Percentiles rank a stretch among this genome's conserved stretches.
Conservation (phyloP, 1,140 invertebrate genomes). For the Drosophila auraria region DNA sequence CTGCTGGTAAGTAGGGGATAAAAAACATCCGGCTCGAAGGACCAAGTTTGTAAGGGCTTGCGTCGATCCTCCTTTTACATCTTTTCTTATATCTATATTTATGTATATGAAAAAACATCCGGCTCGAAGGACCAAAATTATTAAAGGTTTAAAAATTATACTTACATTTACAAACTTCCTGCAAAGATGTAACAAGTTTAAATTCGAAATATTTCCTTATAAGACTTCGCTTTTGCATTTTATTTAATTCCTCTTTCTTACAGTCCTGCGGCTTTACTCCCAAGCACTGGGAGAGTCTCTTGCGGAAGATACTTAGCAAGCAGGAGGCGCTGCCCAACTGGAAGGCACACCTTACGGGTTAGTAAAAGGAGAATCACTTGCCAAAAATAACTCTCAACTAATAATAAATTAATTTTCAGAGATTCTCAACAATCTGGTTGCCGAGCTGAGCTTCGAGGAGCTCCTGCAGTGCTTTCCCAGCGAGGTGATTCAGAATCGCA, state of each 20-base stretch:
- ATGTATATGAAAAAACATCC: too few species aligned
- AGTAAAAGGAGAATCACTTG: neutral
- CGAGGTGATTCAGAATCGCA: conserved; percentile 75
- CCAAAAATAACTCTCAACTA: neutral
- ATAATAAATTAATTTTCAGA: conserved; percentile 39
- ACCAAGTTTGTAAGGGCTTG: too few species aligned
- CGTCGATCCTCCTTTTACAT: too few species aligned
- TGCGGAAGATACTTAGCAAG: conserved; percentile 78
- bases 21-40: too few species aligned
- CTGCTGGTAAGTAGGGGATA: too few species aligned
- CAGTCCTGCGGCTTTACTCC: conserved; percentile 80
- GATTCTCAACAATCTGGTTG: conserved; percentile 78
- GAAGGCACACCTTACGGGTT: conserved; percentile 76
- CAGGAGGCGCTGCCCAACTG: conserved; percentile 75
- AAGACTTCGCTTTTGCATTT: neutral
- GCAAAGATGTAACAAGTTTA: too few species aligned
- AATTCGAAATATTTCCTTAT: too few species aligned
- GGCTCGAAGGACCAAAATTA: too few species aligned
- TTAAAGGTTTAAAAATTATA: too few species aligned
- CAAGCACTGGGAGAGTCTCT: conserved; percentile 79
- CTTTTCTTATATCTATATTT: too few species aligned
- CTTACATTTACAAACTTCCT: too few species aligned
- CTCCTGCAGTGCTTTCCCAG: conserved; percentile 81
- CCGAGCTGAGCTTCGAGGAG: conserved; percentile 78
- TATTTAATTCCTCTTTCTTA: neutral